These are phyloP conservation scores for Willisornis vidua DNA, from an alignment of 2,113 vertebrate genomes.

Conservation along the genomic window DNA sequence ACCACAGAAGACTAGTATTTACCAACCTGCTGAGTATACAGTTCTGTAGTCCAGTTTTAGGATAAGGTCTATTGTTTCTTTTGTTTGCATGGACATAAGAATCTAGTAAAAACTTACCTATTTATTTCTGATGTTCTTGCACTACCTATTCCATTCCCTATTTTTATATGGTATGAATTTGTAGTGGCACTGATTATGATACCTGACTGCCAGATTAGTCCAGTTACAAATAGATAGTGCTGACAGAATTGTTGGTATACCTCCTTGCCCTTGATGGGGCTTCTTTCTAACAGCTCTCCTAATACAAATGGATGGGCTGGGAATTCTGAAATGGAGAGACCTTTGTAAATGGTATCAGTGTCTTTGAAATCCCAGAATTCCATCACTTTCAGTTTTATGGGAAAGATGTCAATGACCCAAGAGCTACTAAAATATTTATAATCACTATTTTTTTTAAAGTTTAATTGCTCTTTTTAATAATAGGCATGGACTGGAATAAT, in stretches of 20 bases:
- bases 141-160: rapidly evolving
- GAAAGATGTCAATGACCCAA: rapidly evolving
- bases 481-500: neutral
- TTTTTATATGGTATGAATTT: neutral
- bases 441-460: neutral
- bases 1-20: neutral
- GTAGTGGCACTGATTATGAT: neutral
- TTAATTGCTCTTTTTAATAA: neutral
- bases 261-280: rapidly evolving
- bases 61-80: neutral
- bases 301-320: neutral
- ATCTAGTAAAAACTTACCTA: neutral
- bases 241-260: neutral
- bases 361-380: neutral
- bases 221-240: neutral
- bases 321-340: rapidly evolving
- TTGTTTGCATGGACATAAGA: neutral
- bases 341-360: neutral
- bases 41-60: neutral
- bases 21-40: neutral
- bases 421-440: neutral
- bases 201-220: neutral
- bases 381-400: neutral
- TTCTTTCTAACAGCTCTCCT: neutral
- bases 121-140: neutral